Evolutionary conservation across 1,140 invertebrate genomes (phyloP).

Genomic region (Eulimnadia texana): DNA sequence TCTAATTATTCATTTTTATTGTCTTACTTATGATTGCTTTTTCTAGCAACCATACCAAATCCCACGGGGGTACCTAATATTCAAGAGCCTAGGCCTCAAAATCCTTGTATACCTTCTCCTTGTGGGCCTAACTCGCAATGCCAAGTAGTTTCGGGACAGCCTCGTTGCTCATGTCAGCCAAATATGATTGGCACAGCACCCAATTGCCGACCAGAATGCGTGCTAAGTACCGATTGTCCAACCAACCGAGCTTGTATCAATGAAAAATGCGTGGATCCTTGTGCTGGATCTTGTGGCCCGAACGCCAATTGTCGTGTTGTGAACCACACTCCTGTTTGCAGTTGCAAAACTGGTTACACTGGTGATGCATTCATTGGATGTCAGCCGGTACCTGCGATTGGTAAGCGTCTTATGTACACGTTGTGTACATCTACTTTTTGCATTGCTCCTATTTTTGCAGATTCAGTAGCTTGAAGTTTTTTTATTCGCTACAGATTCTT

Average conservation of each 20-base stretch:
- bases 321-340: conserved; percentile 46
- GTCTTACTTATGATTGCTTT: not conserved
- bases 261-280: conserved; percentile 50
- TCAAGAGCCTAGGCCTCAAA: conserved; percentile 36
- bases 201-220: conserved; percentile 49
- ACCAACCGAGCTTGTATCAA: conserved; percentile 37
- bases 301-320: conserved; percentile 38
- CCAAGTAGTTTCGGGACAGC: conserved; percentile 49
- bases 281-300: conserved; percentile 41
- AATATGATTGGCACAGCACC: conserved; percentile 27
- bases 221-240: conserved; percentile 49
- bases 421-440: too few relatives aligned
- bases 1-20: conserved; percentile 21
- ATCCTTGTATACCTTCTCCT: conserved; percentile 66
- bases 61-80: conserved; percentile 27
- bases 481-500: too few relatives aligned
- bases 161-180: conserved; percentile 47
- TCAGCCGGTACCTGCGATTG: not conserved
- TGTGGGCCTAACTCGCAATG: conserved; percentile 46
- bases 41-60: conserved; percentile 11
- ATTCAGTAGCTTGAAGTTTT: too few relatives aligned
- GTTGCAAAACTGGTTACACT: conserved; percentile 47
- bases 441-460: too few relatives aligned
- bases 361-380: conserved; percentile 76
- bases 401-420: not conserved